These are phyloP conservation scores for Melanotaenia parkinsoni DNA, from an alignment of 2,797 vertebrate species.

Conservation along the genomic window DNA sequence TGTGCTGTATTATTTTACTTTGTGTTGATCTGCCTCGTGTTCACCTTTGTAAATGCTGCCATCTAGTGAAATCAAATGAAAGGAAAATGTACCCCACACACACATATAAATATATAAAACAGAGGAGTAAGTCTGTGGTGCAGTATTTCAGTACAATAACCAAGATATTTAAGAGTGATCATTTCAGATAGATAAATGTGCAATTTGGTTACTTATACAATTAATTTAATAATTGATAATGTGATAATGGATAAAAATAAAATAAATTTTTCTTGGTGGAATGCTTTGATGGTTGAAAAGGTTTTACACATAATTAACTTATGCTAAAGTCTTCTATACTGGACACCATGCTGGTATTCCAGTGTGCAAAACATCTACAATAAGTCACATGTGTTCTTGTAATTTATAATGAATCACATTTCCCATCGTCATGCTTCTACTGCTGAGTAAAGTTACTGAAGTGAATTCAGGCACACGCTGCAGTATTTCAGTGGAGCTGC, in stretches of 20 bases:
- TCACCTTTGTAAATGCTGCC: slow-evolving; percentile 66
- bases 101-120: neutral
- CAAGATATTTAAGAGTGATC: neutral
- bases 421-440: neutral
- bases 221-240: neutral
- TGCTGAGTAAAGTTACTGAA: neutral
- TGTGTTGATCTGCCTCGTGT: slow-evolving; percentile 4
- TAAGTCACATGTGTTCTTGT: neutral
- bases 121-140: neutral
- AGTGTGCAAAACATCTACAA: neutral
- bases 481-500: neutral
- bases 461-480: neutral
- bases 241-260: neutral
- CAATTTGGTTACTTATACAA: neutral
- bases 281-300: neutral
- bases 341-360: no score
- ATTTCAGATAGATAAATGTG: neutral
- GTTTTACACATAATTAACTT: neutral
- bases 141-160: neutral
- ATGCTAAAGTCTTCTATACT: neutral
- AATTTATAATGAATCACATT: neutral
- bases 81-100: neutral
- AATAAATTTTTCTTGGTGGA: neutral
- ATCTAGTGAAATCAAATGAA: slow-evolving; percentile 60
- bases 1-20: neutral